Evolutionary conservation across 2,113 vertebrate species (phyloP).

Genomic region (Monopterus albus): DNA sequence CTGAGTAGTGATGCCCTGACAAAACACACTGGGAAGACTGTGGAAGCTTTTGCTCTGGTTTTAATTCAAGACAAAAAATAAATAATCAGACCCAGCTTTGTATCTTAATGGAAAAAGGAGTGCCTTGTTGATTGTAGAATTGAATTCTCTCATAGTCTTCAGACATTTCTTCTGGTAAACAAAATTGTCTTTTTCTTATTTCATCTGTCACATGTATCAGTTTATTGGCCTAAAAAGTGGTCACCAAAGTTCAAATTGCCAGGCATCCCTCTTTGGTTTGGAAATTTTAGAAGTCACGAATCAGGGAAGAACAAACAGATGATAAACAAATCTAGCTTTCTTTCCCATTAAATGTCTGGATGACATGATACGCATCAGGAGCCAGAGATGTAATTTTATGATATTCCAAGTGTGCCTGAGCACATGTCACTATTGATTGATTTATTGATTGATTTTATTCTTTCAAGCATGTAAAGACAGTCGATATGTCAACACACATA

Average conservation of each 20-base stretch:
- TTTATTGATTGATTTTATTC: too few species aligned
- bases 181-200: conserved; percentile 2
- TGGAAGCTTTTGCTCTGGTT: conserved; percentile 4
- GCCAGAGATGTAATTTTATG: conserved; percentile 64
- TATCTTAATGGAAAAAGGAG: background rate
- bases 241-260: background rate
- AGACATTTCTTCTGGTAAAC: conserved; percentile 5
- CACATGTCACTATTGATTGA: conserved; percentile 72
- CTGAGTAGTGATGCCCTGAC: background rate
- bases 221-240: background rate
- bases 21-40: conserved; percentile 24
- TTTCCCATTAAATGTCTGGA: conserved; percentile 56
- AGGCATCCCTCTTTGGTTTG: background rate
- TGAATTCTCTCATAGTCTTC: background rate
- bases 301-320: conserved; percentile 6
- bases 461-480: too few species aligned
- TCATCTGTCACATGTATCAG: background rate
- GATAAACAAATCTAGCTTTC: conserved; percentile 50
- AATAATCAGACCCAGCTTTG: conserved; percentile 6
- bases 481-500: too few species aligned
- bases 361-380: conserved; percentile 60
- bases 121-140: conserved; percentile 9
- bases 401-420: conserved; percentile 61
- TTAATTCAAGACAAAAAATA: too few species aligned
- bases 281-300: conserved; percentile 5